These are phyloP conservation scores for Mesochorus sp. DNA, from an alignment of 2,888 invertebrate genomes.

Conservation along the genomic window DNA sequence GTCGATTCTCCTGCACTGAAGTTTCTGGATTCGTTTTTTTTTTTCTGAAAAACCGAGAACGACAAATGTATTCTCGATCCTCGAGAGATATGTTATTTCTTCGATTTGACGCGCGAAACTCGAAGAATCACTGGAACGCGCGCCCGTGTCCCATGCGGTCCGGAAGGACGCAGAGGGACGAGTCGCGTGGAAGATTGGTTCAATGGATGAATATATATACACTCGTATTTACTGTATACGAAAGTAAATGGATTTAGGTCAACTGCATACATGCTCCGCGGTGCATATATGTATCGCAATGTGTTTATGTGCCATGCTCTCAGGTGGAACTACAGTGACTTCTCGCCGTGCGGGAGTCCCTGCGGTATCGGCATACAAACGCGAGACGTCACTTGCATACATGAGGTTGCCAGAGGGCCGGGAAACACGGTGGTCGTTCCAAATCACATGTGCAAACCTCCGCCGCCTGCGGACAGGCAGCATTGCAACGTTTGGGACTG, in stretches of 20 bases:
- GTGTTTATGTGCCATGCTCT: conserved; percentile 64
- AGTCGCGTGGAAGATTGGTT: background rate
- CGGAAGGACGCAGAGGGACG: too few species aligned
- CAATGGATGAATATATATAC: conserved; percentile 25
- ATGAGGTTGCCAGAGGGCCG: conserved; percentile 92
- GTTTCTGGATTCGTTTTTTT: too few species aligned
- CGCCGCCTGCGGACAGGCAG: conserved; percentile 93
- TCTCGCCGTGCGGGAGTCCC: conserved; percentile 94
- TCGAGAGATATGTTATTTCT: too few species aligned
- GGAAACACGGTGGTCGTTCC: conserved; percentile 96
- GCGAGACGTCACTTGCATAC: conserved; percentile 94
- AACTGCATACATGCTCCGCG: background rate
- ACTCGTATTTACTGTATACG: background rate
- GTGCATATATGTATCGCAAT: background rate
- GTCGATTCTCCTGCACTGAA: too few species aligned
- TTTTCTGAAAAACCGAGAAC: too few species aligned
- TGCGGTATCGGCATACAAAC: conserved; percentile 97
- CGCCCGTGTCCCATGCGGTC: too few species aligned
- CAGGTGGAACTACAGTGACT: conserved; percentile 95
- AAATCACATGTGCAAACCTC: conserved; percentile 95
- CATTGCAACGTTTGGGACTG: conserved; percentile 97
- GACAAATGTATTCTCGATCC: too few species aligned
- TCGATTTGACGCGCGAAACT: too few species aligned
- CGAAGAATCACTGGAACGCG: too few species aligned
- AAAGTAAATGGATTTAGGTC: conserved; percentile 26